Conservation (phyloP, 1,140 invertebrate genomes). For the Palaemon carinicauda region DNA sequence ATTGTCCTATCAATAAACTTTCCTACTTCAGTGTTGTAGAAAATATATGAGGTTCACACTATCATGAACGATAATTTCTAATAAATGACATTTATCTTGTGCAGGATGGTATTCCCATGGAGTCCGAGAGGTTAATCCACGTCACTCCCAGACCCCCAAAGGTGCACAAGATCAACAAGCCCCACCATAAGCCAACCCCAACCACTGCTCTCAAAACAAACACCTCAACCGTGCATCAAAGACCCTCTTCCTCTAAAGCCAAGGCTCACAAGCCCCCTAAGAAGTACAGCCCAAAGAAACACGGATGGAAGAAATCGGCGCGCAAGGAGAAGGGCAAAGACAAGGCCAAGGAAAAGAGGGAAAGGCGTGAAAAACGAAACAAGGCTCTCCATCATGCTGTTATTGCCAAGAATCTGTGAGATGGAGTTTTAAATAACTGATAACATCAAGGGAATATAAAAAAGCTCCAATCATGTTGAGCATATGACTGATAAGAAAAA, state of each 20-base stretch:
- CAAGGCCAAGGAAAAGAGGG: constrained; percentile 56
- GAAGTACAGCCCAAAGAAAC: constrained; percentile 56
- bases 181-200: constrained; percentile 25
- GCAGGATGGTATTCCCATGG: constrained; percentile 48
- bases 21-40: background rate
- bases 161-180: constrained; percentile 37
- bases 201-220: background rate
- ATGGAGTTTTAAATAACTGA: background rate
- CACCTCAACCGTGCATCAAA: background rate
- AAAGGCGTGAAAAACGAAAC: constrained; percentile 52
- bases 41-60: background rate
- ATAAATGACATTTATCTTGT: background rate
- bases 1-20: background rate
- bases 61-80: background rate
- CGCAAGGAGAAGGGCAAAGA: constrained; percentile 57
- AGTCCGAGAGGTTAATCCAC: constrained; percentile 41
- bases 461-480: no score
- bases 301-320: constrained; percentile 50
- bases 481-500: no score
- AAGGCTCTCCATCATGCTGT: constrained; percentile 47
- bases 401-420: constrained; percentile 27
- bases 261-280: constrained; percentile 45
- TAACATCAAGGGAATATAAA: background rate
- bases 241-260: background rate
- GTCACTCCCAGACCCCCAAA: constrained; percentile 35